Conservation (phyloP, 2,113 vertebrate species). For the Bufo bufo region DNA sequence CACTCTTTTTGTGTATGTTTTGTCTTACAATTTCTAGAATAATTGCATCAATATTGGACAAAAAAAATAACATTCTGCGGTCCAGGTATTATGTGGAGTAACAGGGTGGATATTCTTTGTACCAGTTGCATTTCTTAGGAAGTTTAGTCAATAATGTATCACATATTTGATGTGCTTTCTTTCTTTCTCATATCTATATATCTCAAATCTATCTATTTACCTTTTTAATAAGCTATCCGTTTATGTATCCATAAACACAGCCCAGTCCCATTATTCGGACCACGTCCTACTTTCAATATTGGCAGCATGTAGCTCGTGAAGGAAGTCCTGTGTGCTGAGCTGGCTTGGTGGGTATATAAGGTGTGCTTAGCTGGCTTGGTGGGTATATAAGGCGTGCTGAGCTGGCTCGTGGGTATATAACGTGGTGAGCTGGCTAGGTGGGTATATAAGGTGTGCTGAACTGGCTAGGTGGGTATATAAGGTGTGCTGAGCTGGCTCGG, state of each 20-base stretch:
- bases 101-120: neutral
- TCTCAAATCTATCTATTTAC: neutral
- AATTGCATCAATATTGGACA: constrained; percentile 17
- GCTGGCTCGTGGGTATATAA: too few relatives aligned
- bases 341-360: too few relatives aligned
- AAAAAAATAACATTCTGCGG: neutral
- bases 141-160: neutral
- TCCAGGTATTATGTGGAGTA: neutral
- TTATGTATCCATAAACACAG: neutral
- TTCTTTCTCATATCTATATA: neutral
- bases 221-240: neutral
- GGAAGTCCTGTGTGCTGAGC: too few relatives aligned
- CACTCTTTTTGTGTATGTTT: constrained; percentile 40
- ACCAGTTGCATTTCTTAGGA: neutral
- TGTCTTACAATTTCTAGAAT: constrained; percentile 42
- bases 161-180: neutral
- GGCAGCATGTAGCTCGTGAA: too few relatives aligned
- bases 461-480: too few relatives aligned
- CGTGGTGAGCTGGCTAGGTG: too few relatives aligned
- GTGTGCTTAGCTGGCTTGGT: too few relatives aligned
- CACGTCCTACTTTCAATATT: too few relatives aligned
- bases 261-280: too few relatives aligned
- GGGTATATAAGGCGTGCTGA: too few relatives aligned
- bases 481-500: too few relatives aligned
- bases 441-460: too few relatives aligned